Conservation (phyloP, 2,113 vertebrate species). For the Microcebus ravelobensis region DNA sequence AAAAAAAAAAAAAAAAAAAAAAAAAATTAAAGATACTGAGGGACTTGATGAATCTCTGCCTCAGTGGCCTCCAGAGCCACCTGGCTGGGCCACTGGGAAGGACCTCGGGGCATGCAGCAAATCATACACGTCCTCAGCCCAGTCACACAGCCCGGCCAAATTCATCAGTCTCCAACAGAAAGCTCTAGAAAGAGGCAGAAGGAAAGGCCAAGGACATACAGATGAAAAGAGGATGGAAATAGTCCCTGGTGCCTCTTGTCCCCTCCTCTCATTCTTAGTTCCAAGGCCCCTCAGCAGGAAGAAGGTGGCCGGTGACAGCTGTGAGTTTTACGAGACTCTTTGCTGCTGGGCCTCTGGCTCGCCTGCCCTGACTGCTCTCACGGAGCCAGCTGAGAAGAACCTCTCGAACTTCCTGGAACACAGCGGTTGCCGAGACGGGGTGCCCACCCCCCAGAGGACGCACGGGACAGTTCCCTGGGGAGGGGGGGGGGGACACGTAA, state of each 20-base stretch:
- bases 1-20: too few relatives aligned
- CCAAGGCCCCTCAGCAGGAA: neutral
- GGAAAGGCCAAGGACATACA: neutral
- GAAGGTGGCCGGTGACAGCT: neutral
- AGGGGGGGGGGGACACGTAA: neutral
- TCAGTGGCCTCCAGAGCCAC: neutral
- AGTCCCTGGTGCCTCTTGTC: neutral
- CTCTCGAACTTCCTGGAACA: too few relatives aligned
- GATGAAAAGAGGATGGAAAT: neutral
- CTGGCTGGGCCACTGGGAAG: neutral
- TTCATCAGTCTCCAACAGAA: neutral
- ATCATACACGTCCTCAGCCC: neutral
- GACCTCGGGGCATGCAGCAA: too few relatives aligned
- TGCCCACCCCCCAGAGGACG: neutral
- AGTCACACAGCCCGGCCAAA: neutral
- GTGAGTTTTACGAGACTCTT: neutral
- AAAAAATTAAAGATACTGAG: too few relatives aligned
- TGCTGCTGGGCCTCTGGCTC: neutral
- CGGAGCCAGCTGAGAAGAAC: accelerated
- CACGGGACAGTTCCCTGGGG: neutral
- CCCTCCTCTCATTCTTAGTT: neutral
- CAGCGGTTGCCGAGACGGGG: neutral
- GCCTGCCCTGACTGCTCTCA: accelerated
- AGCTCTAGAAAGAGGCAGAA: neutral
- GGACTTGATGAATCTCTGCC: neutral